Evolutionary conservation across 2,797 vertebrate genomes (phyloP).

Genomic region (Oryzias sinensis): DNA sequence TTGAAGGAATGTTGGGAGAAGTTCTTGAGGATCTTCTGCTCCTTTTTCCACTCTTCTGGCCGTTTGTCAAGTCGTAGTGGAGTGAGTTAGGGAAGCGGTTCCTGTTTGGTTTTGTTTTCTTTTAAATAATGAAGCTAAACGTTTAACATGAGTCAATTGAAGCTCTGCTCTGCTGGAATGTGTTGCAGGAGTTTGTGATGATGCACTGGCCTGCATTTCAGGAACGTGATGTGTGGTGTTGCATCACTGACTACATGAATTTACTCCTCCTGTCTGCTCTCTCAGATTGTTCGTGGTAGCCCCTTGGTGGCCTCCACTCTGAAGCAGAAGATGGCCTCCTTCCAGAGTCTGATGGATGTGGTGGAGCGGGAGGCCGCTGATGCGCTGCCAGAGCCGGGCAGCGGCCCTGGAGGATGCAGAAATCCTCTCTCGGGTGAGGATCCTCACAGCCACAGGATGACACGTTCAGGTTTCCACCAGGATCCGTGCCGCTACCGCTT

Average conservation of each 20-base stretch:
- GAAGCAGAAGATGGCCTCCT: slow-evolving; percentile 80
- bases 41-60: not conserved
- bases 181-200: slow-evolving; percentile 8
- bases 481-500: slow-evolving; percentile 45
- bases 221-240: slow-evolving; percentile 34
- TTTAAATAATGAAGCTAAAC: not conserved
- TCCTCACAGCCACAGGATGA: slow-evolving; percentile 55
- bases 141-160: slow-evolving; percentile 8
- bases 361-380: slow-evolving; percentile 64
- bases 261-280: slow-evolving; percentile 40
- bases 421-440: slow-evolving; percentile 72
- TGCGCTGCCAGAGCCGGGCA: slow-evolving; percentile 45
- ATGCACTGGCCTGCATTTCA: slow-evolving; percentile 38
- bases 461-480: slow-evolving; percentile 54
- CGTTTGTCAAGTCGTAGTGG: not conserved
- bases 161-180: not conserved
- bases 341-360: slow-evolving; percentile 76
- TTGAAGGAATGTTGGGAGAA: slow-evolving; percentile 24
- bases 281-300: slow-evolving; percentile 63
- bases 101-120: no score
- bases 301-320: slow-evolving; percentile 66
- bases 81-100: slow-evolving; percentile 9
- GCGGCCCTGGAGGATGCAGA: slow-evolving; percentile 51
- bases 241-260: slow-evolving; percentile 46
- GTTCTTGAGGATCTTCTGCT: not conserved